These are phyloP conservation scores for Cosmia pyralina DNA, from an alignment of 2,888 invertebrate species.

Conservation along the genomic window DNA sequence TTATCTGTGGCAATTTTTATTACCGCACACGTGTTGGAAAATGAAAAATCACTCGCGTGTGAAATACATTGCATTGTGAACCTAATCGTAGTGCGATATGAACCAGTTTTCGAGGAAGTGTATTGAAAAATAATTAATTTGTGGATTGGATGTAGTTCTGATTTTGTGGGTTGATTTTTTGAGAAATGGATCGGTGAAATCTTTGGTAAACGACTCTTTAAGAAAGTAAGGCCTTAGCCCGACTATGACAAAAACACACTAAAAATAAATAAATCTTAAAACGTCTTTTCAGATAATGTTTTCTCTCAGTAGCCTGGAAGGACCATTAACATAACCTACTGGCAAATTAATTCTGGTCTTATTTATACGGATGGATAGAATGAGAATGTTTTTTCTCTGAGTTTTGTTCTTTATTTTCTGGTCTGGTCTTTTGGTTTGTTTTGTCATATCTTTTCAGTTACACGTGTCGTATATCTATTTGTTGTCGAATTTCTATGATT, in stretches of 20 bases:
- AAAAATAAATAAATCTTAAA: not conserved
- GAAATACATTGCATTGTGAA: too few relatives aligned
- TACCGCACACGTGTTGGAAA: too few relatives aligned
- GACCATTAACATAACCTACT: slow-evolving; percentile 10
- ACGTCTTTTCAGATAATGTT: not conserved
- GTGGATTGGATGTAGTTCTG: not conserved
- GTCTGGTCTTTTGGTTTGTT: not conserved
- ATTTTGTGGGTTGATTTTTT: not conserved
- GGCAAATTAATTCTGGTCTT: slow-evolving; percentile 9
- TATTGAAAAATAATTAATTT: slow-evolving; percentile 15
- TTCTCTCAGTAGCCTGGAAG: slow-evolving; percentile 13
- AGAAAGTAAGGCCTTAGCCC: not conserved
- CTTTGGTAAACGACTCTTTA: not conserved
- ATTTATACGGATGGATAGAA: slow-evolving; percentile 4
- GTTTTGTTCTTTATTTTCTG: slow-evolving; percentile 11
- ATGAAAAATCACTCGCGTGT: too few relatives aligned
- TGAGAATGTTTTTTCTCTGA: not conserved
- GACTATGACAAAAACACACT: not conserved
- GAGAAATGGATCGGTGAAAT: too few relatives aligned
- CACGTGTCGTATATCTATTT: too few relatives aligned
- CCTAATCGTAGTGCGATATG: too few relatives aligned
- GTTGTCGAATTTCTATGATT: not conserved
- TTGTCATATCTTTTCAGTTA: not conserved
- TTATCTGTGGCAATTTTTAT: too few relatives aligned
- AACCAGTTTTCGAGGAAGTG: too few relatives aligned